Base-by-base conservation (phyloP, 2,113 vertebrate genomes). In the Dicentrarchus labrax region DNA sequence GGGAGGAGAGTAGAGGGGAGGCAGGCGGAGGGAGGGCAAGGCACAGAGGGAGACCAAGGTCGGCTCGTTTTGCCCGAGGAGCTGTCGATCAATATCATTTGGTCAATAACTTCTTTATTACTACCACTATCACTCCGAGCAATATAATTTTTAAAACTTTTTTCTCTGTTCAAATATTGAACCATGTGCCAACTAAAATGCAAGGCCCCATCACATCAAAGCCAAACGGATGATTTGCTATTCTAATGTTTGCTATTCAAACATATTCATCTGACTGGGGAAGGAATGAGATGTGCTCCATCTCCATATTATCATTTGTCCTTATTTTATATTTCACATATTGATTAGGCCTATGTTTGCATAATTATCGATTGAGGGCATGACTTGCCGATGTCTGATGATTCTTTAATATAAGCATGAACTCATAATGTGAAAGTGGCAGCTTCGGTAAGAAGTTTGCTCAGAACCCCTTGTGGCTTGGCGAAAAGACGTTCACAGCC, bases 31-130 rank as follows among this genome's bases (percentile, higher is more conserved):
- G 95, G 95, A 96, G 96, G 96, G 95, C 94, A 94, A 97, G 96
- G 95, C 96, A 97, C 96, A 96, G 96, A 97, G 98, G 97, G 96
- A 95, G 95, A 96, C 94, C 96, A 96, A 98, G 98, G 98, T 99
- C 97, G 96, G 95, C 95, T 96, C 96, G 96, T 97, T 97, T 97
- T 97, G 97, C 98, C 97, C 93, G 96, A 97, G 97, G 97, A 99
- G 96, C 96, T 95, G 95, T 90, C 96, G 96, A 99, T 99, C 98
- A 97, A 99, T 99, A 98, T 96, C 94, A 97, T 96, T 96, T 98
- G 97, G 97, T 99, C 98, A 99, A 99, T 99, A 99, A 97, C 96
- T 97, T 96, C 97, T 99, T 99, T 99, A 99, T 99, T 99, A 99
- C 97, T 96, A 95, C 81, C 95, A 96, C 96, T 96, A 97, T 96